Base-by-base conservation (phyloP, 1,140 invertebrate species). In the Eurosta solidaginis region DNA sequence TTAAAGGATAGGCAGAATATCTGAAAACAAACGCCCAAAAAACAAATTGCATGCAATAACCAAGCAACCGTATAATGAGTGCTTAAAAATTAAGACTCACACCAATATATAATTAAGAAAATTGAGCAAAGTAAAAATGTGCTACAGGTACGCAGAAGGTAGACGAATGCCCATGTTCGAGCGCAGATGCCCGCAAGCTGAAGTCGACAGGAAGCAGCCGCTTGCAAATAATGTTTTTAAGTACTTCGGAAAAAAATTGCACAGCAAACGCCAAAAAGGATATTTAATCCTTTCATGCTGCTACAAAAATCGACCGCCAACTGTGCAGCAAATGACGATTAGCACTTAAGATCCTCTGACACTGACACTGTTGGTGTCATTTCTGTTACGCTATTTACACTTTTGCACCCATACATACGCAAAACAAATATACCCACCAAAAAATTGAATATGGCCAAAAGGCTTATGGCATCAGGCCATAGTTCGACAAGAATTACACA, bases 241-340 rank as follows among this genome's bases (percentile, higher is more conserved):
- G 0, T 10, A 68, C 27, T 12, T 14, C 0, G 1, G 3, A 68
- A 59, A 68, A 20, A 40, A 68, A 22, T 68, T 22, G 59, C 36
- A 68, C 59, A 68, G 27, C n/a, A 20, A n/a, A 36, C 33, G 7
- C 7, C 59, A 20, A 36, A 40, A 36, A 42, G n/a, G 59, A 68
- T 20, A 68, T 68, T 40, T 68, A 68, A 68, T 68, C 59, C 36
- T 68, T 68, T 68, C 59, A 68, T 20, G 36, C 22, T 42, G 59
- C 33, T 9, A 68, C 6, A 40, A 36, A 68, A 68, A 40, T 40
- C 59, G 33, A 68, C 59, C 33, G 59, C 59, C 59, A 68, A 68
- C 59, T 68, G 59, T 68, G 59, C 59, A 42, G 33, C 59, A 68
- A 40, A 40, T 22, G 59, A 29, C 59, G 59, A 68, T 68, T 68